Evolutionary conservation across 2,888 invertebrate species (phyloP), one percentile per base, ranked within the genome.

Genomic region (Sisyra nigra): DNA sequence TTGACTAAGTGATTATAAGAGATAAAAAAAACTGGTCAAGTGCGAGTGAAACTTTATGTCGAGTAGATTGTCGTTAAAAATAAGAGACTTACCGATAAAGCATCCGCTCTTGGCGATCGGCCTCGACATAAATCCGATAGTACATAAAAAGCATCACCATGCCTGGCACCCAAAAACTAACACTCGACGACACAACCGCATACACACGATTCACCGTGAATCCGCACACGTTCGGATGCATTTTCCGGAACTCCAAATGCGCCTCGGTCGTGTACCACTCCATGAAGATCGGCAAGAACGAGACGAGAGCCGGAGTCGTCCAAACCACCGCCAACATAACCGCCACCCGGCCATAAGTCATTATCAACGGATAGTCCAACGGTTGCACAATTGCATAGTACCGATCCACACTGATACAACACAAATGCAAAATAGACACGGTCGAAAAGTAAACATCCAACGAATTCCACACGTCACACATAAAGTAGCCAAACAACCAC

Each of bases 381-480:
- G 93, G 94, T 52, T 91, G 85, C 13, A 93, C 89, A 47, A 94
- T 93, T 3, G 91, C 91, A 60, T 86, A 91, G 58, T 89, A 91
- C 52, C 76, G 66, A 56, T 86, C 86, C 24, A 86, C 86, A 52
- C 82, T 83, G 54, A 87, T 94, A 61, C 93, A 94, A 60, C 93
- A 92, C 43, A 96, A 65, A 64, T 96, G 93, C 14, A 94, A 69
- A 45, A 94, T 92, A 10, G 91, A 91, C 0, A 91, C 92, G 1
- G 84, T 91, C 52, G 83, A 89, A 60, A 93, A 94, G 57, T 92
- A 88, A 1, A 96, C 94, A 61, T 96, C 94, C 51, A 93, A 69
- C 2, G 92, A 88, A 62, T 93, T 94, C 85, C 92, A 96, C 11
- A 93, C 85, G 61, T 93, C 91, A 62, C 93, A 93, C 84, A 91